A percentile compares a stretch with the other conserved stretches of the same genome.
Evolutionary conservation across 2,113 vertebrate genomes (phyloP).

Genomic region (Cebidichthys violaceus): DNA sequence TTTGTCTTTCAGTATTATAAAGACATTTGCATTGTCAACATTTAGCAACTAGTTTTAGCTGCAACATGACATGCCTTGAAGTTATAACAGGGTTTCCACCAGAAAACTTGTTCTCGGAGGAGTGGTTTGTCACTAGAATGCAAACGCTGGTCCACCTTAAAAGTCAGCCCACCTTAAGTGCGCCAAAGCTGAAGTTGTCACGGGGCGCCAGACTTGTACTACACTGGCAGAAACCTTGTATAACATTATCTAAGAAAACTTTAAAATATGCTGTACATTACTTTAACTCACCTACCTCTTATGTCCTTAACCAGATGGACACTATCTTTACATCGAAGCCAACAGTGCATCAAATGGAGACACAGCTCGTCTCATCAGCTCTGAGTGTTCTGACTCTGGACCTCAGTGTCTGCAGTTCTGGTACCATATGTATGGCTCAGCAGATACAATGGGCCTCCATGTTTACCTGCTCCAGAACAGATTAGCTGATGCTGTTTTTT

Average conservation of each 20-base stretch:
- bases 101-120: background rate
- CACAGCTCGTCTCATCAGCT: slow-evolving; percentile 80
- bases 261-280: background rate
- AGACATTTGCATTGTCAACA: background rate
- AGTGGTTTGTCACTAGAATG: background rate
- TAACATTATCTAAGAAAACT: background rate
- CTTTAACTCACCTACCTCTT: background rate
- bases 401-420: slow-evolving; percentile 88
- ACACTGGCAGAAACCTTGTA: background rate
- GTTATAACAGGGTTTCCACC: background rate
- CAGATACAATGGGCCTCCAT: slow-evolving; percentile 79
- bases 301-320: slow-evolving; percentile 69
- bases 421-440: slow-evolving; percentile 87
- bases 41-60: background rate
- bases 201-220: background rate
- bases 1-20: background rate
- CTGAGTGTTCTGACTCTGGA: slow-evolving; percentile 75
- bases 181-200: background rate
- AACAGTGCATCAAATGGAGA: slow-evolving; percentile 61
- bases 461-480: slow-evolving; percentile 76
- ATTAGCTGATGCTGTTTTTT: slow-evolving; percentile 45
- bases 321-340: slow-evolving; percentile 86
- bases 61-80: background rate
- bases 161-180: background rate
- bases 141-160: background rate